Evolutionary conservation across 2,888 invertebrate species (phyloP), one percentile per base, ranked within the genome.

Genomic region (Diarsia dahlii): DNA sequence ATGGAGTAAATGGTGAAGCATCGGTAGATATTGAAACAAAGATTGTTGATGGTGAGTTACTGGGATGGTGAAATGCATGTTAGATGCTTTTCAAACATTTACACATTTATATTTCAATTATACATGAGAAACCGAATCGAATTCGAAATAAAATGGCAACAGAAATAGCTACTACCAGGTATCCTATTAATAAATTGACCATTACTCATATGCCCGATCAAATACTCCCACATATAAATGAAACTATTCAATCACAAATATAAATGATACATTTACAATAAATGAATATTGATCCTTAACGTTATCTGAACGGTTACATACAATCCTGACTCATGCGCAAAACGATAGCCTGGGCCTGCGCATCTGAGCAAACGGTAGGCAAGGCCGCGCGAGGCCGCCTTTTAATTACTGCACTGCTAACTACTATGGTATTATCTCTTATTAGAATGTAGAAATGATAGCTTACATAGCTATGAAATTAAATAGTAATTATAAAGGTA

Each of bases 281-380:
- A 78, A 82, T 72, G 39, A 45, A 80, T 84, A 83, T 81, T 83
- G 79, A 87, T 85, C 69, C 78, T 81, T 83, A 83, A 74, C 65
- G 73, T 78, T 86, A 84, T 86, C 84, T 79, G 45, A 74, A 76
- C 48, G 80, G 68, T 83, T 77, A 77, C 77, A 80, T 77, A 77
- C 77, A 80, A 82, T 76, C 71, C 80, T 91, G 91, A 91, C 83
- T 91, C 90, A 90, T 78, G 71, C 66, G 48, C 70, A 81, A 82
- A 69, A 87, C 86, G 87, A 79, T 86, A 87, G 82, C 85, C 71
- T 77, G 86, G 87, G 87, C 87, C 70, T 81, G 89, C 89, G 90
- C 94, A 94, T 93, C 94, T 95, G 94, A 91, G 87, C 92, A 94
- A 94, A 93, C 93, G 90, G 84, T 81, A 84, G 88, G 88, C 95